Percentiles rank a stretch among this genome's conserved stretches.
Evolutionary conservation across 1,140 invertebrate species (phyloP).

Genomic region (Acromyrmex heyeri): DNA sequence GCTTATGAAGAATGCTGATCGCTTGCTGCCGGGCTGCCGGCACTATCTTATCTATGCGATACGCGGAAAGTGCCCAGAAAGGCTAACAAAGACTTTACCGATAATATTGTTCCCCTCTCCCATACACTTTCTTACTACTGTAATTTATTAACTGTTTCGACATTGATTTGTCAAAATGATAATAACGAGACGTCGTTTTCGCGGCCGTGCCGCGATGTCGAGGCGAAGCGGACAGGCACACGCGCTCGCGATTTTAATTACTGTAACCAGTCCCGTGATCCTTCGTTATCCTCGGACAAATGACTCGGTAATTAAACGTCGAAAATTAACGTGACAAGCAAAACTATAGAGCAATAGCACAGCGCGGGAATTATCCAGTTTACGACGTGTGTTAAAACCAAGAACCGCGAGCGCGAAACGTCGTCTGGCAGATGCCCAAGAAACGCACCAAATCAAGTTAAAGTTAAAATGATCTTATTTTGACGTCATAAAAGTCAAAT

Average conservation of each 20-base stretch:
- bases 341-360: not conserved
- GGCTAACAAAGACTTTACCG: conserved; percentile 16
- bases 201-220: too few relatives aligned
- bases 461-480: too few relatives aligned
- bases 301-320: not conserved
- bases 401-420: not conserved
- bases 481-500: too few relatives aligned
- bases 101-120: not conserved
- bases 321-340: not conserved
- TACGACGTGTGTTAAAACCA: not conserved
- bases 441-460: too few relatives aligned
- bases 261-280: not conserved
- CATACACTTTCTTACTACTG: not conserved
- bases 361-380: not conserved
- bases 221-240: not conserved
- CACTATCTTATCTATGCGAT: conserved; percentile 68
- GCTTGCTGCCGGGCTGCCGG: too few relatives aligned
- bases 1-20: conserved; percentile 8
- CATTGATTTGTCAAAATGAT: conserved; percentile 12
- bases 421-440: not conserved
- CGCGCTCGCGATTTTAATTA: conserved; percentile 20
- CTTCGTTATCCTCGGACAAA: not conserved
- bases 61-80: conserved; percentile 18
- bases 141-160: conserved; percentile 30
- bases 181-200: conserved; percentile 29